These are phyloP conservation scores for Siderastrea radians DNA, from an alignment of 92 coral and sea anemone genomes.

Conservation along the genomic window DNA sequence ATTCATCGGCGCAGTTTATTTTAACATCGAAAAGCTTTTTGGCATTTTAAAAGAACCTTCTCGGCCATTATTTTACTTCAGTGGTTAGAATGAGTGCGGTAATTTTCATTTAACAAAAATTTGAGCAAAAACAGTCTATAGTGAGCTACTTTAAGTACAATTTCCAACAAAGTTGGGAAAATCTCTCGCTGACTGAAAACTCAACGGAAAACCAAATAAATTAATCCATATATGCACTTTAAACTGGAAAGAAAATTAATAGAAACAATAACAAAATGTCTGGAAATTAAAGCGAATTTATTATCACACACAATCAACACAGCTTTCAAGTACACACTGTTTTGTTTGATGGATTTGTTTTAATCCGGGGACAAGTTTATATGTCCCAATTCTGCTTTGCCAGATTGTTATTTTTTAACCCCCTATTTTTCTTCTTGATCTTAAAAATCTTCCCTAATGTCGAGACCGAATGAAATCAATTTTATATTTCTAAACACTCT, in stretches of 20 bases:
- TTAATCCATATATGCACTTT: background rate
- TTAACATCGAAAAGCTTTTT: slow-evolving; percentile 15
- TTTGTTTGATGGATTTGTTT: slow-evolving; percentile 19
- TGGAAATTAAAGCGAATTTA: slow-evolving; percentile 9
- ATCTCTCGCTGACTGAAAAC: too few relatives aligned
- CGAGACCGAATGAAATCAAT: slow-evolving; percentile 1
- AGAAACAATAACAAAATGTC: slow-evolving; percentile 1
- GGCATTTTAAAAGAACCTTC: background rate
- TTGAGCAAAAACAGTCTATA: background rate
- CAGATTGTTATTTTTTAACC: background rate
- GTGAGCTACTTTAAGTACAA: background rate
- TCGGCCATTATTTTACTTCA: background rate
- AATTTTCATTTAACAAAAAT: background rate
- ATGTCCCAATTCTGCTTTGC: background rate
- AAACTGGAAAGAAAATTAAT: slow-evolving; percentile 8
- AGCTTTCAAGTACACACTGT: background rate
- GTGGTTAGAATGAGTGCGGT: background rate
- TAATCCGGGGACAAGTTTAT: background rate
- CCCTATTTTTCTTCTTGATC: background rate
- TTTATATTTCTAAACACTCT: slow-evolving; percentile 21
- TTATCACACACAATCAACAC: background rate
- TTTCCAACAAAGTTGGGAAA: too few relatives aligned
- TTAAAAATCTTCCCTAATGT: slow-evolving; percentile 8
- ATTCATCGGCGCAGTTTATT: slow-evolving; percentile 1
- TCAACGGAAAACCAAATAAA: background rate